These are phyloP conservation scores for Patella caerulea DNA, from an alignment of 2,888 invertebrate genomes.

Conservation along the genomic window DNA sequence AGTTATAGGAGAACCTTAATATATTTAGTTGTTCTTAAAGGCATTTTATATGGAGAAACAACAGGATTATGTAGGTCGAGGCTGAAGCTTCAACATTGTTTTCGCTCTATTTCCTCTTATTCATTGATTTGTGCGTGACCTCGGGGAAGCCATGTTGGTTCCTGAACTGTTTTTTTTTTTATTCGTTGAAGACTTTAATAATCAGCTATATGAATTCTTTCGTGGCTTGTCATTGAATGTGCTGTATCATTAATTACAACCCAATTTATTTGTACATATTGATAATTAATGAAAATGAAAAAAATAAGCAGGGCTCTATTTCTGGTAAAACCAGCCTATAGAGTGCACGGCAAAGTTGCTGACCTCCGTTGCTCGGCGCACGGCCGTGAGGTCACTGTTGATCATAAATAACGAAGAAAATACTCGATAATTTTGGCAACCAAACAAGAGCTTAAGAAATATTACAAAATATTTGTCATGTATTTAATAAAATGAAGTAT, in stretches of 20 bases:
- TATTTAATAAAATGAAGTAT: no score
- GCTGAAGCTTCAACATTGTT: slow-evolving; percentile 2
- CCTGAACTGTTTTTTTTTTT: slow-evolving; percentile 4
- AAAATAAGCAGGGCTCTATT: no score
- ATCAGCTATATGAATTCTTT: not conserved
- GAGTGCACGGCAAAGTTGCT: not conserved
- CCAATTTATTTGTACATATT: no score
- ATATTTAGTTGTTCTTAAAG: no score
- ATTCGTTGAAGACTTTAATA: not conserved
- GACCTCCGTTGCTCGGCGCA: not conserved
- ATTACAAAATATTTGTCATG: no score
- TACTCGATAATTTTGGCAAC: not conserved
- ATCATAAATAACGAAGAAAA: not conserved
- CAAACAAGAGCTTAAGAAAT: no score
- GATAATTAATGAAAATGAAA: no score
- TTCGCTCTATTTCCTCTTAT: slow-evolving; percentile 13
- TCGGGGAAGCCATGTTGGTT: slow-evolving; percentile 10
- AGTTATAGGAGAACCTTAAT: no score
- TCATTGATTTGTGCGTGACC: slow-evolving; percentile 11
- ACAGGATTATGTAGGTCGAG: not conserved
- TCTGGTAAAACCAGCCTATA: no score
- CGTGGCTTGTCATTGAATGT: no score
- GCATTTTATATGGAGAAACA: not conserved
- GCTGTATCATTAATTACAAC: no score
- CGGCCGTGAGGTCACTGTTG: slow-evolving; percentile 2